phyloP scores from a whole-genome alignment of 2,113 vertebrate species.

The Lophura nycthemera region DNA sequence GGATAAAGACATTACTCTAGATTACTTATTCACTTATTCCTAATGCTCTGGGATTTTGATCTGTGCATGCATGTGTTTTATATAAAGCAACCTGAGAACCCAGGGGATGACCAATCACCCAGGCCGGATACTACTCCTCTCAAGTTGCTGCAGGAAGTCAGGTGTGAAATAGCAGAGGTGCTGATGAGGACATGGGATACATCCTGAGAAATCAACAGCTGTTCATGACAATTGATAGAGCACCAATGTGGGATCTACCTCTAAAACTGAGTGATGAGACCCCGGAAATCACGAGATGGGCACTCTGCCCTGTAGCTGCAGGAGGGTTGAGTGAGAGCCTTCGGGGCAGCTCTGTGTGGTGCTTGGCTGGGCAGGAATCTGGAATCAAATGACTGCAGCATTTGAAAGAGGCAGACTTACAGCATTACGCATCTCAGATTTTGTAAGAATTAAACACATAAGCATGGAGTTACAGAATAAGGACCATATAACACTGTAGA shows the following conservation, averaged over 20 bases:
- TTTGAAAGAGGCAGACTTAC: neutral
- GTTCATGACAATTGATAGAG: neutral
- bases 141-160: neutral
- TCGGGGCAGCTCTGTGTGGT: rapidly evolving
- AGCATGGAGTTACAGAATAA: neutral
- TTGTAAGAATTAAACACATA: neutral
- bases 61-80: neutral
- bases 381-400: neutral
- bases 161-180: conserved; percentile 53
- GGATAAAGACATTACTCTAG: neutral
- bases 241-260: neutral
- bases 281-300: neutral
- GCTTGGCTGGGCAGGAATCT: rapidly evolving
- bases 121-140: conserved; percentile 3
- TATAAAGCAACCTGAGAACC: neutral
- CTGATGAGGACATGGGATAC: conserved; percentile 9
- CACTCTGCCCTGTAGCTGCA: neutral
- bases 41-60: neutral
- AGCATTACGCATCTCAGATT: neutral
- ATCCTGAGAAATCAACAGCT: conserved; percentile 58
- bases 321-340: neutral
- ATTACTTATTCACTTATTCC: neutral
- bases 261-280: neutral
- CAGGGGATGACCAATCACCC: neutral
- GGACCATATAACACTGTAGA: neutral